These are phyloP conservation scores for Chromoteleia sp. DNA, from an alignment of 2,888 invertebrate genomes.

Conservation along the genomic window DNA sequence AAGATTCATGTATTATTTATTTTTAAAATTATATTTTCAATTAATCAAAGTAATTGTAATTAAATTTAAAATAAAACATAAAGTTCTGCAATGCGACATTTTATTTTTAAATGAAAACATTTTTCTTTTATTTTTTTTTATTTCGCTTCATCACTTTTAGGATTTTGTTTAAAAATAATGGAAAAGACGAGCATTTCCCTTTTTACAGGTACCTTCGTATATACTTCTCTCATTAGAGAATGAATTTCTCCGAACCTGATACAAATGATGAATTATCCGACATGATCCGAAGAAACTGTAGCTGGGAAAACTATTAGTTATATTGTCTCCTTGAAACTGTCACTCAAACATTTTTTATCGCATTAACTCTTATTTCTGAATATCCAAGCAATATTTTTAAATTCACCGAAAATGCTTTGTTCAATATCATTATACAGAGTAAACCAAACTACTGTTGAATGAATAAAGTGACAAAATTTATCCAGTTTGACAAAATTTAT, in stretches of 20 bases:
- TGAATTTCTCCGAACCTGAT: slow-evolving; percentile 30
- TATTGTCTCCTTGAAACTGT: slow-evolving; percentile 46
- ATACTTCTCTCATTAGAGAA: slow-evolving; percentile 42
- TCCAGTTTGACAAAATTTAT: too few relatives aligned
- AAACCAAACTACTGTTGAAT: too few relatives aligned
- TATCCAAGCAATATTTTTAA: slow-evolving; percentile 1
- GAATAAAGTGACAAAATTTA: too few relatives aligned
- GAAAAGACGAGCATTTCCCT: not conserved
- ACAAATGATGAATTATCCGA: slow-evolving; percentile 43
- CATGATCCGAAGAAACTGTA: slow-evolving; percentile 40
- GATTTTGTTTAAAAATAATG: slow-evolving; percentile 12
- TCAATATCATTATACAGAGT: too few relatives aligned
- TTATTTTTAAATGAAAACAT: too few relatives aligned
- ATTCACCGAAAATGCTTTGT: not conserved
- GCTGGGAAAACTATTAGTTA: slow-evolving; percentile 44
- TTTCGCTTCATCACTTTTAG: too few relatives aligned
- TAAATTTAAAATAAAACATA: too few relatives aligned
- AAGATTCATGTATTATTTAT: too few relatives aligned
- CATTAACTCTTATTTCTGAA: slow-evolving; percentile 20
- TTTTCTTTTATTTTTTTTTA: too few relatives aligned
- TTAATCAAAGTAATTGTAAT: too few relatives aligned
- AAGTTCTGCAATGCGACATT: too few relatives aligned
- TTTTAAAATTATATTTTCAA: too few relatives aligned
- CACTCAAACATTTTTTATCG: slow-evolving; percentile 43
- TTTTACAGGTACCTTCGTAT: not conserved